Evolutionary conservation across 2,113 vertebrate species (phyloP).

Genomic region (Chaetops frenatus): DNA sequence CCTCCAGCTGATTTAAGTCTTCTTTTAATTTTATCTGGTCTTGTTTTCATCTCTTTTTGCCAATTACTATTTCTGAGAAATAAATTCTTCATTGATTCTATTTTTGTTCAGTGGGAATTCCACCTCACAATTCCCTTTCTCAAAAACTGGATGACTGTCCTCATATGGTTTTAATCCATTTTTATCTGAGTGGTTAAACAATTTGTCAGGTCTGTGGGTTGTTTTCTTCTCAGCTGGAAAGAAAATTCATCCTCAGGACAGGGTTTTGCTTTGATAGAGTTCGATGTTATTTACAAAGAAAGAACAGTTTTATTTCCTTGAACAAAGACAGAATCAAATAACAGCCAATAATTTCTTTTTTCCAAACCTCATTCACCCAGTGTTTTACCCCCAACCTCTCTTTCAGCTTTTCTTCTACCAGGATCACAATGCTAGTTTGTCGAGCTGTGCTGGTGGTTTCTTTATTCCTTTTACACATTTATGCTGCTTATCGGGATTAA

Average conservation of each 20-base stretch:
- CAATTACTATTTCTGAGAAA: conserved; percentile 17
- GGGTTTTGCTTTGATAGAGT: conserved; percentile 39
- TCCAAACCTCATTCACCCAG: neutral
- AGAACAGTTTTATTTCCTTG: conserved; percentile 22
- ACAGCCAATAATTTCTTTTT: conserved; percentile 3
- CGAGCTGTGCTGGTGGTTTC: neutral
- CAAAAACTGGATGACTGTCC: neutral
- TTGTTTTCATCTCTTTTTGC: conserved; percentile 41
- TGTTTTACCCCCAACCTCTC: conserved; percentile 32
- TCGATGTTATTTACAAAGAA: conserved; percentile 48
- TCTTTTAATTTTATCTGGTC: conserved; percentile 51
- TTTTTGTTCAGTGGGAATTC: conserved; percentile 42
- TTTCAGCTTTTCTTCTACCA: conserved; percentile 30
- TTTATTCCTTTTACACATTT: conserved; percentile 32
- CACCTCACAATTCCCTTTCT: neutral
- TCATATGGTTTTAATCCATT: conserved; percentile 31
- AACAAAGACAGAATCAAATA: conserved; percentile 31
- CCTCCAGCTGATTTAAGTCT: conserved; percentile 54
- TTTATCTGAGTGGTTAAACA: conserved; percentile 47
- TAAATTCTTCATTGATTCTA: neutral
- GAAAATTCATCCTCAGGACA: conserved; percentile 4
- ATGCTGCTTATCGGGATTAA: conserved; percentile 28
- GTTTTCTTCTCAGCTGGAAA: conserved; percentile 42
- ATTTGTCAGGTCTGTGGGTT: conserved; percentile 1
- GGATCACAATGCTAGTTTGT: conserved; percentile 14